Conservation (phyloP, 2,888 invertebrate species). For the Colostygia pectinataria region DNA sequence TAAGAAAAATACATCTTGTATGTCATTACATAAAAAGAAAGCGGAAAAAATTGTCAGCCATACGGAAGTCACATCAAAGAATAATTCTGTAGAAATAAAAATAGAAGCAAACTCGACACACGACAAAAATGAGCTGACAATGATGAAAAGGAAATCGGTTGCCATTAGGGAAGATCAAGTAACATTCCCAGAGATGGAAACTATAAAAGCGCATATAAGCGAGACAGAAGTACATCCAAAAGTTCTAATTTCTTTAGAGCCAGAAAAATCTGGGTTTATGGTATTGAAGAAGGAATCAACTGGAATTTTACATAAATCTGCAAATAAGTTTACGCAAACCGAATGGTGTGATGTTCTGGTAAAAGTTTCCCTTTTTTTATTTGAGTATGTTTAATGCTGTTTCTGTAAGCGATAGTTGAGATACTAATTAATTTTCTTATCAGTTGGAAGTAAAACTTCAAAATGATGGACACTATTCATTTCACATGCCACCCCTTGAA, state of each 20-base stretch:
- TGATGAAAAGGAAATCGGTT: conserved; percentile 26
- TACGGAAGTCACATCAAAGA: conserved; percentile 1
- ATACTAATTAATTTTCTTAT: conserved; percentile 34
- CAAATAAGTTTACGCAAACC: conserved; percentile 53
- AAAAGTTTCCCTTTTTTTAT: conserved; percentile 30
- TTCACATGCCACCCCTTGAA: conserved; percentile 61
- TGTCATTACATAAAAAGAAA: conserved; percentile 16
- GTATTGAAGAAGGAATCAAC: conserved; percentile 16
- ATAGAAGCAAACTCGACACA: background rate
- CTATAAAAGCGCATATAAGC: background rate
- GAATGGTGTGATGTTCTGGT: conserved; percentile 61
- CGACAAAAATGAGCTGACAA: conserved; percentile 4
- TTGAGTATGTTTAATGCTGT: no score
- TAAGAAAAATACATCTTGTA: conserved; percentile 24
- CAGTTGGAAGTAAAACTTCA: conserved; percentile 62
- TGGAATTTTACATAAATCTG: conserved; percentile 13
- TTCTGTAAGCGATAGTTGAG: background rate
- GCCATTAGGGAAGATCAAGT: conserved; percentile 19
- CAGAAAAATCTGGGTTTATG: conserved; percentile 8
- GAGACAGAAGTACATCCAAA: background rate
- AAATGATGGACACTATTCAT: conserved; percentile 57
- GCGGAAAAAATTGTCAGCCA: conserved; percentile 4
- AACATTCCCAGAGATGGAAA: background rate
- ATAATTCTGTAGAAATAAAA: conserved; percentile 5
- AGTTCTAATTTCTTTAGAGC: background rate